phyloP scores from a whole-genome alignment of 2,797 vertebrate genomes.

The Clarias laeviceps region DNA sequence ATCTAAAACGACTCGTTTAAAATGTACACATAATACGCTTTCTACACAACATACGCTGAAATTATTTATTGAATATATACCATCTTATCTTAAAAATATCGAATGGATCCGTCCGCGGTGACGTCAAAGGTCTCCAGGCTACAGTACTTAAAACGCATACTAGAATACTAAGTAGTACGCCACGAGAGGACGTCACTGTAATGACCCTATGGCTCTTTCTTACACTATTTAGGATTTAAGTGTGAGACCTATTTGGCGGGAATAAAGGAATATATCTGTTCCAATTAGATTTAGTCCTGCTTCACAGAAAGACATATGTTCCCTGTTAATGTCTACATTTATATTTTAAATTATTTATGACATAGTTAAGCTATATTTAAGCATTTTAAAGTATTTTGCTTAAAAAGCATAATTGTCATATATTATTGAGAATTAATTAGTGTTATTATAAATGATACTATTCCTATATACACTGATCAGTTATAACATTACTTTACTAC shows the following conservation, averaged over 20 bases:
- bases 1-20: neutral
- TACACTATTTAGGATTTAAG: neutral
- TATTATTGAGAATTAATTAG: neutral
- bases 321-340: neutral
- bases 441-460: neutral
- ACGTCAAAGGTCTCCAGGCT: neutral
- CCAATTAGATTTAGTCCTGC: neutral
- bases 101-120: slow-evolving; percentile 10
- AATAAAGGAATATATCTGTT: neutral
- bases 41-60: neutral
- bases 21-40: neutral
- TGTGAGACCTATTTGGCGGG: neutral
- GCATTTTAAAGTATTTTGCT: neutral
- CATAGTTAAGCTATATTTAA: neutral
- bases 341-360: neutral
- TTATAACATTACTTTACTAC: too few relatives aligned
- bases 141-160: neutral
- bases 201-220: too few relatives aligned
- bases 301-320: neutral
- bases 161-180: neutral
- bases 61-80: neutral
- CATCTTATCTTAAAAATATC: neutral
- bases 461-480: too few relatives aligned
- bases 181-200: neutral
- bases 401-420: neutral